Evolutionary conservation across 53 echinoderm and acorn worm species (phyloP).

Genomic region (Antedon mediterranea): DNA sequence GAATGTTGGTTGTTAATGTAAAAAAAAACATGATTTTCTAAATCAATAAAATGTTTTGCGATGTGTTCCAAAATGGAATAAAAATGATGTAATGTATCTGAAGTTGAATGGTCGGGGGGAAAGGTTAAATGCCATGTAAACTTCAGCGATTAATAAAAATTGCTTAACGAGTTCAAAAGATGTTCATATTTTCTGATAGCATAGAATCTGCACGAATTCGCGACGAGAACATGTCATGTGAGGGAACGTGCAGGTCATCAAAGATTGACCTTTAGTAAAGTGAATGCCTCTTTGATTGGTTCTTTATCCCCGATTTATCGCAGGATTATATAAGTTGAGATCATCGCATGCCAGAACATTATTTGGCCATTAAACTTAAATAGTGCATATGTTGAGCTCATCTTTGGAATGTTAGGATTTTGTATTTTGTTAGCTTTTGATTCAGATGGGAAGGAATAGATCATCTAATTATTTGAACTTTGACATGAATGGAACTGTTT

Average conservation of each 20-base stretch:
- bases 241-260: background rate
- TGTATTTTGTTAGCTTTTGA: background rate
- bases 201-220: background rate
- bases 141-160: background rate
- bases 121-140: background rate
- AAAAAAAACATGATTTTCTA: too few relatives aligned
- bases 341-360: background rate
- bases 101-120: too few relatives aligned
- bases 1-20: too few relatives aligned
- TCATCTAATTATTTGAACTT: background rate
- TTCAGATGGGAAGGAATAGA: background rate
- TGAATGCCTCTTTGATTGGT: background rate
- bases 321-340: background rate
- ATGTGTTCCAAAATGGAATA: too few relatives aligned
- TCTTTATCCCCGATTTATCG: background rate
- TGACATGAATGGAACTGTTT: background rate
- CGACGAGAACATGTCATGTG: background rate
- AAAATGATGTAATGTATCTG: too few relatives aligned
- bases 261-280: background rate
- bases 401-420: background rate
- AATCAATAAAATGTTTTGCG: too few relatives aligned
- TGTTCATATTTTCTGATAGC: background rate
- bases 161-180: background rate
- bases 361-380: background rate
- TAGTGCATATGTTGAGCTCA: background rate